Evolutionary conservation across 2,888 invertebrate species (phyloP).

Genomic region (Augochlorella aurata): DNA sequence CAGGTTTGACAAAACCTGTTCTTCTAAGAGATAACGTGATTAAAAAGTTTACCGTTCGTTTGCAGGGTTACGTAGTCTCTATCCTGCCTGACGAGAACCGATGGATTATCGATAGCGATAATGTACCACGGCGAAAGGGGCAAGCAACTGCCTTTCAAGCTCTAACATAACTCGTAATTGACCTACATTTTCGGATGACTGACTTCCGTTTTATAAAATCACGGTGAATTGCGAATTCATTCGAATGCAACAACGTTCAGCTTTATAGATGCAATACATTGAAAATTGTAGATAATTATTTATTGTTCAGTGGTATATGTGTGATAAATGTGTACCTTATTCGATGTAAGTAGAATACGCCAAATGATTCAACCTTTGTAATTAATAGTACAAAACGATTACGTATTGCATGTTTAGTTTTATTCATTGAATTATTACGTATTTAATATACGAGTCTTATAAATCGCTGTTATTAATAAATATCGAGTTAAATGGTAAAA

Average conservation of each 20-base stretch:
- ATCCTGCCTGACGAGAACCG: background rate
- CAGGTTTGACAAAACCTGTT: slow-evolving; percentile 67
- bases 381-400: too few relatives aligned
- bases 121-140: background rate
- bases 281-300: too few relatives aligned
- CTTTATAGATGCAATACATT: too few relatives aligned
- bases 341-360: too few relatives aligned
- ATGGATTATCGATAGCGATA: slow-evolving; percentile 15
- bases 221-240: background rate
- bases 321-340: too few relatives aligned
- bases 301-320: too few relatives aligned
- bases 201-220: slow-evolving; percentile 1
- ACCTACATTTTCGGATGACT: slow-evolving; percentile 1
- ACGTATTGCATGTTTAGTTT: too few relatives aligned
- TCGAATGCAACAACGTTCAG: background rate
- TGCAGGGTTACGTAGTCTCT: slow-evolving; percentile 12
- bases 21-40: slow-evolving; percentile 64
- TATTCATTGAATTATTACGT: too few relatives aligned
- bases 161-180: background rate
- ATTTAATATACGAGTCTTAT: too few relatives aligned
- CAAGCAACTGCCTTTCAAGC: slow-evolving; percentile 2
- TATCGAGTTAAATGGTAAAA: too few relatives aligned
- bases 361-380: too few relatives aligned
- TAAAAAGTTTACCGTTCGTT: slow-evolving; percentile 63
- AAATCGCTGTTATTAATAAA: too few relatives aligned